phyloP scores from a whole-genome alignment of 2,888 invertebrate genomes.

The Sminthurides aquaticus region DNA sequence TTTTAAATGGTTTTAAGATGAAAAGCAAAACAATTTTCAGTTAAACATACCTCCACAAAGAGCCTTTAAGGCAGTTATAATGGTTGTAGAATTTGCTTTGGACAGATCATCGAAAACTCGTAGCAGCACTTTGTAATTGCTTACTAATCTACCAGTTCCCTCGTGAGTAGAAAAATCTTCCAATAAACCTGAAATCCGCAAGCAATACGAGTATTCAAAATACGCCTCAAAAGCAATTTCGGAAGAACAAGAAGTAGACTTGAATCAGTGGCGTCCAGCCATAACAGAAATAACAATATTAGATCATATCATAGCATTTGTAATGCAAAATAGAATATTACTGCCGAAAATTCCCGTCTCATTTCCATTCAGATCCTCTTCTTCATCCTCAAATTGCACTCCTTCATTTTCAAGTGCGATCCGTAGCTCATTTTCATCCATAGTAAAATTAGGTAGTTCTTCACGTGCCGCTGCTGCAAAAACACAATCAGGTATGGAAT shows the following conservation, averaged over 20 bases:
- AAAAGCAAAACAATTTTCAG: background rate
- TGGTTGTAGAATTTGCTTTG: slow-evolving; percentile 3
- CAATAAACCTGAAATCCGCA: slow-evolving; percentile 11
- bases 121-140: slow-evolving; percentile 16
- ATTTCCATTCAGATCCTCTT: slow-evolving; percentile 18
- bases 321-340: too few relatives aligned
- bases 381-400: slow-evolving; percentile 12
- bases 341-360: slow-evolving; percentile 13
- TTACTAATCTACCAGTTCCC: slow-evolving; percentile 11
- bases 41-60: slow-evolving; percentile 10
- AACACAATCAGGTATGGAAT: too few relatives aligned
- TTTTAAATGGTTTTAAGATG: too few relatives aligned
- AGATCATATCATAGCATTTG: too few relatives aligned
- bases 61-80: slow-evolving; percentile 10
- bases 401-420: slow-evolving; percentile 20
- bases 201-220: too few relatives aligned
- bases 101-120: slow-evolving; percentile 14
- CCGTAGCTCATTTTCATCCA: slow-evolving; percentile 21
- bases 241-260: too few relatives aligned
- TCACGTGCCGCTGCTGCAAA: too few relatives aligned
- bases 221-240: too few relatives aligned
- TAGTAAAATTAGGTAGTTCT: too few relatives aligned
- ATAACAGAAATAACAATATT: background rate
- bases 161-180: slow-evolving; percentile 19
- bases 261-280: too few relatives aligned